Conservation (phyloP, 2,797 vertebrate species). For the Atherinosoma microstoma region DNA sequence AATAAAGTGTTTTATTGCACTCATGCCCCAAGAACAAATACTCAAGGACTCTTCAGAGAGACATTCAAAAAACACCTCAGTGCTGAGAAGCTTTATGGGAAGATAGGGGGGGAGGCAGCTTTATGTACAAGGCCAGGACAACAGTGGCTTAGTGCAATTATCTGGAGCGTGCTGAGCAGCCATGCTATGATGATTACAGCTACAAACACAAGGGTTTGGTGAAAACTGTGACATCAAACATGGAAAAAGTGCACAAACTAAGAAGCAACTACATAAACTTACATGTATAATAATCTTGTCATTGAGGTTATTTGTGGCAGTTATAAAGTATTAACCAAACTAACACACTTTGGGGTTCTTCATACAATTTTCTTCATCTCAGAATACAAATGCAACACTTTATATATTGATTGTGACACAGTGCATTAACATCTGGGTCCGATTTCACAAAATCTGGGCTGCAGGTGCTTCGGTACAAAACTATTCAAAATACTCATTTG, state of each 20-base stretch:
- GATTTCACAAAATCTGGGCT: slow-evolving; percentile 61
- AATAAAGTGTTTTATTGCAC: slow-evolving; percentile 79
- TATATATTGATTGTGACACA: slow-evolving; percentile 53
- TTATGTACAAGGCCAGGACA: slow-evolving; percentile 56
- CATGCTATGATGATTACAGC: slow-evolving; percentile 63
- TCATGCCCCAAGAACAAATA: slow-evolving; percentile 67
- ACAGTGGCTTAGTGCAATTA: slow-evolving; percentile 69
- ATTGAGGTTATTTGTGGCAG: slow-evolving; percentile 66
- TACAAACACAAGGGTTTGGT: slow-evolving; percentile 35
- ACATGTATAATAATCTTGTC: slow-evolving; percentile 35
- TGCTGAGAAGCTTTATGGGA: slow-evolving; percentile 44
- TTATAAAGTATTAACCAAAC: slow-evolving; percentile 50
- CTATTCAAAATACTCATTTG: slow-evolving; percentile 74
- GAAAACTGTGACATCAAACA: slow-evolving; percentile 37
- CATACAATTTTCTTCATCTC: slow-evolving; percentile 37
- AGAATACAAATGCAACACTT: slow-evolving; percentile 60
- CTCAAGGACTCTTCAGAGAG: slow-evolving; percentile 48
- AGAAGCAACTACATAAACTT: slow-evolving; percentile 45
- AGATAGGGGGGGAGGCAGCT: neutral
- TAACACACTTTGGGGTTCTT: slow-evolving; percentile 54
- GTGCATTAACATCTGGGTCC: slow-evolving; percentile 44
- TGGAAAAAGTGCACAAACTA: slow-evolving; percentile 44
- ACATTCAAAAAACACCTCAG: slow-evolving; percentile 45
- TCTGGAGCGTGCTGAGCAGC: slow-evolving; percentile 48
- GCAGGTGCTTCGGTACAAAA: slow-evolving; percentile 76